Evolutionary conservation across 1,140 invertebrate genomes (phyloP), one percentile per base, ranked within the genome.

Genomic region (Eumaeus atala): DNA sequence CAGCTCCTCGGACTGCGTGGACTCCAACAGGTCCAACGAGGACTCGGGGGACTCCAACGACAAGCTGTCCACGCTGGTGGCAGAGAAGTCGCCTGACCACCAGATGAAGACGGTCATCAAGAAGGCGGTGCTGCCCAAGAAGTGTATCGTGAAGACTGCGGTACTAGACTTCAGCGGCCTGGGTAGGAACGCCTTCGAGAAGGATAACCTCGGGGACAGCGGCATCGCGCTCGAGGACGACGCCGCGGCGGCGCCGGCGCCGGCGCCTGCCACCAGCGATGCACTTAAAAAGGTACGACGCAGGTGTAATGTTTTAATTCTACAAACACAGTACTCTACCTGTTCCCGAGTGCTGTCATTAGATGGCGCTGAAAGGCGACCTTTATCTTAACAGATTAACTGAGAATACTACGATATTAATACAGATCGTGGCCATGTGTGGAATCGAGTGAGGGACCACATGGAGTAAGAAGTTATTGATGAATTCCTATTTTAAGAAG

Each of bases 1-100:
- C 6, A 95, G 96, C 78, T 88, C 96, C 16, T 76, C 84, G 1
- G 79, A 84, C 55, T 85, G 76, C 21, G 67, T 77, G 17, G 83
- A 86, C 33, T 84, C 78, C 0, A 79, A 78, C 40, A 87, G 82
- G 70, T 86, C 83, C 2, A 84, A 84, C 51, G 84, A 87, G 53
- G 81, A 84, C 53, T 87, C 84, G 0, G 61, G 72, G 0, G 84
- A 87, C 62, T 84, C 81, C 9, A 84, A 82, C 18, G 84, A 87
- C 48, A 77, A 67, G 47, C 47, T 84, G n/a, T 84, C 84, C 4
- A 84, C 84, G 14, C 51, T 87, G 12, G 77, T 87, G 28, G 84
- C 84, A 11, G 84, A 84, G 52, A 84, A 84, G 37, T 87, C 84
- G 0, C 81, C 81, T 8, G 72, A 82, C 12, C 81, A 87, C 3